Conservation (phyloP, 1,140 invertebrate genomes). For the Drosophila subobscura region DNA sequence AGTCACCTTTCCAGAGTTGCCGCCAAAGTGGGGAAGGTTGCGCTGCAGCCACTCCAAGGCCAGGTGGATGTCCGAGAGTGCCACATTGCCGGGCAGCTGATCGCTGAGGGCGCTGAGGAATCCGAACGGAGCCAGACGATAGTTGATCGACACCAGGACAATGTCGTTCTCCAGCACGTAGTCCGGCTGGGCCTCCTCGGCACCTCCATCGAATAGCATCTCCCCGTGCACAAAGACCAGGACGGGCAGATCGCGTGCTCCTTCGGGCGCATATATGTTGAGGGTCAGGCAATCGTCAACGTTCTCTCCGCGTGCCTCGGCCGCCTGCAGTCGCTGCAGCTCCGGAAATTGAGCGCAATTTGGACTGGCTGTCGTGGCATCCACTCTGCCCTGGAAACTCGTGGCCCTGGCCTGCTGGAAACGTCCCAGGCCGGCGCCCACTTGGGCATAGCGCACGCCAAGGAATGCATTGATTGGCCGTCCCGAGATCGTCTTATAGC, state of each 20-base stretch:
- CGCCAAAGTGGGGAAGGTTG: slow-evolving; percentile 88
- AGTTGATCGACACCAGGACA: slow-evolving; percentile 91
- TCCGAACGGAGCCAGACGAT: slow-evolving; percentile 88
- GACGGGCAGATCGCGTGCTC: slow-evolving; percentile 61
- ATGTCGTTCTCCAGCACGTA: slow-evolving; percentile 90
- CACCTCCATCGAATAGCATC: slow-evolving; percentile 76
- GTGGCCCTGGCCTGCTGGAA: slow-evolving; percentile 56
- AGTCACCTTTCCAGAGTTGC: slow-evolving; percentile 86
- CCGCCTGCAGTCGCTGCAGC: slow-evolving; percentile 39
- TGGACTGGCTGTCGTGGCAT: slow-evolving; percentile 46
- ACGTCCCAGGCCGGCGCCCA: slow-evolving; percentile 58
- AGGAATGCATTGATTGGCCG: slow-evolving; percentile 68
- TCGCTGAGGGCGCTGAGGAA: slow-evolving; percentile 84
- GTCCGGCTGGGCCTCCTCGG: slow-evolving; percentile 88
- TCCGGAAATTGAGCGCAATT: slow-evolving; percentile 80
- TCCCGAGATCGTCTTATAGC: slow-evolving; percentile 49
- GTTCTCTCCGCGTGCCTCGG: slow-evolving; percentile 58
- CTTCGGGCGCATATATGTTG: slow-evolving; percentile 60
- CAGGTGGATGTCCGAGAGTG: slow-evolving; percentile 87
- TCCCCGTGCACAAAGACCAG: slow-evolving; percentile 83
- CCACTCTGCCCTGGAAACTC: slow-evolving; percentile 43
- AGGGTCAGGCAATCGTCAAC: slow-evolving; percentile 75
- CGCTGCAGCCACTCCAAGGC: slow-evolving; percentile 87
- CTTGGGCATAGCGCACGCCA: slow-evolving; percentile 67
- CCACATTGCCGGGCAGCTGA: slow-evolving; percentile 88